A percentile compares a stretch with the other conserved stretches of the same genome.
Evolutionary conservation across 1,140 invertebrate species (phyloP).

Genomic region (Brachystomella parvula): DNA sequence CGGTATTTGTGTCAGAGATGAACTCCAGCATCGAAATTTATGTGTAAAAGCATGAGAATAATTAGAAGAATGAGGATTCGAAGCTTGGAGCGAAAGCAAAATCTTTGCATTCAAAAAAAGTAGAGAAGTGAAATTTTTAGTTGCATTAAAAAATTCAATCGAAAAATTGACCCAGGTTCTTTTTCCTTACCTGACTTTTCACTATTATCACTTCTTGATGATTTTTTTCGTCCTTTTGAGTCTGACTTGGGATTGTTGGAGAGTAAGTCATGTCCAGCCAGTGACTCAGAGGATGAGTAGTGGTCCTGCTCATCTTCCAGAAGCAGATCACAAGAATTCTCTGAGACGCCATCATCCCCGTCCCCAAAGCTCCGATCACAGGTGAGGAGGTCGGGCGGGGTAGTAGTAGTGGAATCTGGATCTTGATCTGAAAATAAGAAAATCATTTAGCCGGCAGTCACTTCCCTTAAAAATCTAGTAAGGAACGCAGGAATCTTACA

Average conservation of each 20-base stretch:
- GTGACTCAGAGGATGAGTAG: slow-evolving; percentile 33
- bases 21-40: too few species aligned
- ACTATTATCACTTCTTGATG: slow-evolving; percentile 26
- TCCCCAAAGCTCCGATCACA: slow-evolving; percentile 33
- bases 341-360: slow-evolving; percentile 18
- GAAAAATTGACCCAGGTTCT: too few species aligned
- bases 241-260: slow-evolving; percentile 32
- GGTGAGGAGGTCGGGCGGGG: slow-evolving; percentile 39
- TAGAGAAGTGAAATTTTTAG: too few species aligned
- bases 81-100: too few species aligned
- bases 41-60: too few species aligned
- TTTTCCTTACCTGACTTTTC: slow-evolving; percentile 6
- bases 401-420: slow-evolving; percentile 44
- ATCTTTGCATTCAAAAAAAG: too few species aligned
- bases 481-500: too few species aligned
- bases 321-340: slow-evolving; percentile 36
- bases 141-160: neutral
- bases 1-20: too few species aligned
- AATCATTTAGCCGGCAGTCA: too few species aligned
- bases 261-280: slow-evolving; percentile 37
- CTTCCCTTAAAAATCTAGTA: neutral
- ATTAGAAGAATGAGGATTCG: too few species aligned
- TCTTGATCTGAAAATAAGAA: slow-evolving; percentile 37
- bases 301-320: slow-evolving; percentile 35
- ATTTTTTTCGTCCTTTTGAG: slow-evolving; percentile 36